phyloP scores from a whole-genome alignment of 2,888 invertebrate genomes.

The Bugulina stolonifera region DNA sequence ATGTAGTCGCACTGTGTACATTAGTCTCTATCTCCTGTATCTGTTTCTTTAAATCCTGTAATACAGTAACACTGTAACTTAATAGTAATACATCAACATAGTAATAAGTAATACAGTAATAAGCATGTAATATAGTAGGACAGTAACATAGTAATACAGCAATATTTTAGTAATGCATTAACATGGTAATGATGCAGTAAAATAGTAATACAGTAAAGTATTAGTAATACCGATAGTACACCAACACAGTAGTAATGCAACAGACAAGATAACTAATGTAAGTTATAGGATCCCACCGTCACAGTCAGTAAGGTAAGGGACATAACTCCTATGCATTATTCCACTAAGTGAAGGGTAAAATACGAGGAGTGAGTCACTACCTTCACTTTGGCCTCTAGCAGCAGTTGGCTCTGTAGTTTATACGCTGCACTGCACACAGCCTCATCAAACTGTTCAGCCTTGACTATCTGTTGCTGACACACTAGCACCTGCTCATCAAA shows the following conservation, averaged over 20 bases:
- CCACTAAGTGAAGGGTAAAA: no score
- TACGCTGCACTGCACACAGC: not conserved
- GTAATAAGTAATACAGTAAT: no score
- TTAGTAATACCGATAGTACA: no score
- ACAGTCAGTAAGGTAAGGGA: not conserved
- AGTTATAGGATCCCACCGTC: not conserved
- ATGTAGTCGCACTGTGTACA: not conserved
- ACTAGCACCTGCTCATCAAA: conserved; percentile 15
- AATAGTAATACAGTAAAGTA: no score
- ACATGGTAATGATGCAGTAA: no score
- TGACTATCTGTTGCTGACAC: not conserved
- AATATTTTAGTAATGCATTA: no score
- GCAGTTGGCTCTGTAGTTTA: conserved; percentile 19
- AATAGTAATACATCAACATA: no score
- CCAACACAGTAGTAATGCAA: no score
- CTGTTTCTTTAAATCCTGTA: conserved; percentile 14
- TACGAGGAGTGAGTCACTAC: not conserved
- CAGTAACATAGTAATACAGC: no score
- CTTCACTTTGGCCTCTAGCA: conserved; percentile 13
- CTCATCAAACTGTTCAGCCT: not conserved
- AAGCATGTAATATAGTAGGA: no score
- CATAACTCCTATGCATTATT: no score
- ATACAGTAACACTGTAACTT: no score
- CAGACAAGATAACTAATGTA: not conserved
- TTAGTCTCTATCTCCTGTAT: conserved; percentile 8